Conservation (phyloP, 1,140 invertebrate genomes). For the Drosophila sucinea region DNA sequence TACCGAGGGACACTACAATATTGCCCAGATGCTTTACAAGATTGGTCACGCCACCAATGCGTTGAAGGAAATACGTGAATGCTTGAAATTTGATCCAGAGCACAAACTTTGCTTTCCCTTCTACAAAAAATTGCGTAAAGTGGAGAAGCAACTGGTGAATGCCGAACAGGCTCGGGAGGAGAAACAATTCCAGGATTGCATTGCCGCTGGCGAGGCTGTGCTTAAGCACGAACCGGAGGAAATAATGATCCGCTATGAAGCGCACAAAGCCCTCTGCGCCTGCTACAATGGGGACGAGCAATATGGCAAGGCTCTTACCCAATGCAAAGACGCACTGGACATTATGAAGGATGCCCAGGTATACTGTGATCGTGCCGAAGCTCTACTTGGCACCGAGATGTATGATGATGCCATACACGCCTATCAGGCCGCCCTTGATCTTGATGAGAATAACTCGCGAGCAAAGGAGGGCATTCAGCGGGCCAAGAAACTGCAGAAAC, state of each 20-base stretch:
- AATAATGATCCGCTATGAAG: conserved; percentile 89
- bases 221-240: conserved; percentile 88
- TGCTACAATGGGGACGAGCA: conserved; percentile 89
- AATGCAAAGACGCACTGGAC: conserved; percentile 92
- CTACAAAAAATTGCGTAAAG: conserved; percentile 98
- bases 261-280: conserved; percentile 89
- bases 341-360: conserved; percentile 90
- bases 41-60: conserved; percentile 96
- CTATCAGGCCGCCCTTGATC: conserved; percentile 93
- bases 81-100: conserved; percentile 98
- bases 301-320: conserved; percentile 87
- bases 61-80: conserved; percentile 96
- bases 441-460: conserved; percentile 91
- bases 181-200: conserved; percentile 90
- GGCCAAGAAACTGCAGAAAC: conserved; percentile 97
- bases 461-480: conserved; percentile 95
- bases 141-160: conserved; percentile 93
- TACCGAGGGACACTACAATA: conserved; percentile 93
- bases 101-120: conserved; percentile 97
- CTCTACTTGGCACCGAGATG: conserved; percentile 94
- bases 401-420: conserved; percentile 96
- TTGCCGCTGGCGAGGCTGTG: conserved; percentile 88
- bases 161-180: conserved; percentile 88
- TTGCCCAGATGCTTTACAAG: conserved; percentile 93
- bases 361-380: conserved; percentile 96